Conservation (phyloP, 2,888 invertebrate genomes). For the Oxystoma pomonae region DNA sequence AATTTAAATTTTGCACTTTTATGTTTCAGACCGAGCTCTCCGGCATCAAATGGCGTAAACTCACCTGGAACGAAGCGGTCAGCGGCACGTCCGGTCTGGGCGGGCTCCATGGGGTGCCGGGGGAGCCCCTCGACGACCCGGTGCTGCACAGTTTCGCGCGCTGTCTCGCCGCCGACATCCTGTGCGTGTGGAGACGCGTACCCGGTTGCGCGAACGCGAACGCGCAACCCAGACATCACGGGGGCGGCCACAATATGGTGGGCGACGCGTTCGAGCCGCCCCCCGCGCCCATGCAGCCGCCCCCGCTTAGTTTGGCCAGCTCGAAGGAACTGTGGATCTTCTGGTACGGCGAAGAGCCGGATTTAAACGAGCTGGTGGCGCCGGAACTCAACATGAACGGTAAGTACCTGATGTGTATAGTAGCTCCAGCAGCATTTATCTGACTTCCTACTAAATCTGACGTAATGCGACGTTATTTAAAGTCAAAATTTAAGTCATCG, state of each 20-base stretch:
- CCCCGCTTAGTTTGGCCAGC: constrained; percentile 77
- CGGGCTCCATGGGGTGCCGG: constrained; percentile 42
- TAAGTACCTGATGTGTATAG: no score
- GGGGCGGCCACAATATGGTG: neutral
- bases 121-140: constrained; percentile 82
- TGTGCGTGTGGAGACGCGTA: constrained; percentile 97
- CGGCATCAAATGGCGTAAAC: constrained; percentile 99
- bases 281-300: constrained; percentile 54
- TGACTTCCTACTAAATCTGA: no score
- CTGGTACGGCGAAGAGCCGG: constrained; percentile 98
- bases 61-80: constrained; percentile 74
- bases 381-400: constrained; percentile 82
- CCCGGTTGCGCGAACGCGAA: constrained; percentile 42
- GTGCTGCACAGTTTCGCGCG: constrained; percentile 87
- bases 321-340: constrained; percentile 99
- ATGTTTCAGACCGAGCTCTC: constrained; percentile 92
- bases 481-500: no score
- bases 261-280: constrained; percentile 38
- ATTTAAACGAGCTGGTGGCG: constrained; percentile 78
- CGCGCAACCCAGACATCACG: constrained; percentile 49
- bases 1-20: no score
- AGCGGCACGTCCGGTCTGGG: constrained; percentile 49
- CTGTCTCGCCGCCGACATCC: constrained; percentile 89
- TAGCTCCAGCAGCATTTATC: no score
- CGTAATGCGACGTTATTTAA: no score